These are phyloP conservation scores for Sycobia sp. DNA, from an alignment of 1,140 invertebrate species.

Conservation along the genomic window DNA sequence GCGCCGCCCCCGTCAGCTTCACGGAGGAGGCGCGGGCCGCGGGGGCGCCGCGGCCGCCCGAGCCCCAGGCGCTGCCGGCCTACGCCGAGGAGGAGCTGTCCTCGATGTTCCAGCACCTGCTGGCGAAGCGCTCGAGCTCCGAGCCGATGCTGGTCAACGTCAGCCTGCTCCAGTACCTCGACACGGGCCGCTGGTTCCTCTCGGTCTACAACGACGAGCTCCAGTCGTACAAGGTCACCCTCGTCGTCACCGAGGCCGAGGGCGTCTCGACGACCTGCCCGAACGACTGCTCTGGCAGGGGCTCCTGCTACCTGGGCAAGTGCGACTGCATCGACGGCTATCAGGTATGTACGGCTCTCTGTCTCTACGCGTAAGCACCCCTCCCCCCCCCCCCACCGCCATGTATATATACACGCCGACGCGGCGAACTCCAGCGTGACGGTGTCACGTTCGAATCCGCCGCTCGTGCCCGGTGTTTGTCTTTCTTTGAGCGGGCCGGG, in stretches of 20 bases:
- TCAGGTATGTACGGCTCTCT: slow-evolving; percentile 70
- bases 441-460: too few relatives aligned
- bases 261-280: slow-evolving; percentile 88
- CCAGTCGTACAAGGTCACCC: slow-evolving; percentile 78
- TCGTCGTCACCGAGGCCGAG: slow-evolving; percentile 82
- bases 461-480: too few relatives aligned
- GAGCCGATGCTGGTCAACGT: slow-evolving; percentile 81
- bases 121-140: slow-evolving; percentile 60
- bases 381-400: not conserved
- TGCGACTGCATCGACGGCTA: slow-evolving; percentile 96
- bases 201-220: slow-evolving; percentile 95
- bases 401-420: too few relatives aligned
- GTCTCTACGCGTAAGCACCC: not conserved
- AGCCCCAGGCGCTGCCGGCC: slow-evolving; percentile 13
- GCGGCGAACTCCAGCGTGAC: too few relatives aligned
- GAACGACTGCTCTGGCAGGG: slow-evolving; percentile 92
- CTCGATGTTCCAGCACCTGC: slow-evolving; percentile 46
- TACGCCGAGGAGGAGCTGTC: slow-evolving; percentile 33
- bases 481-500: too few relatives aligned
- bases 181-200: slow-evolving; percentile 93
- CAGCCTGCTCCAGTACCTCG: slow-evolving; percentile 84
- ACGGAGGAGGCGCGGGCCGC: slow-evolving; percentile 39
- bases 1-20: slow-evolving; percentile 35
- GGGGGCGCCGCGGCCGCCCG: slow-evolving; percentile 36
- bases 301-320: slow-evolving; percentile 92